A percentile compares a stretch with the other conserved stretches of the same genome.
phyloP scores from a whole-genome alignment of 2,797 vertebrate genomes.

The Hoplostethus atlanticus region DNA sequence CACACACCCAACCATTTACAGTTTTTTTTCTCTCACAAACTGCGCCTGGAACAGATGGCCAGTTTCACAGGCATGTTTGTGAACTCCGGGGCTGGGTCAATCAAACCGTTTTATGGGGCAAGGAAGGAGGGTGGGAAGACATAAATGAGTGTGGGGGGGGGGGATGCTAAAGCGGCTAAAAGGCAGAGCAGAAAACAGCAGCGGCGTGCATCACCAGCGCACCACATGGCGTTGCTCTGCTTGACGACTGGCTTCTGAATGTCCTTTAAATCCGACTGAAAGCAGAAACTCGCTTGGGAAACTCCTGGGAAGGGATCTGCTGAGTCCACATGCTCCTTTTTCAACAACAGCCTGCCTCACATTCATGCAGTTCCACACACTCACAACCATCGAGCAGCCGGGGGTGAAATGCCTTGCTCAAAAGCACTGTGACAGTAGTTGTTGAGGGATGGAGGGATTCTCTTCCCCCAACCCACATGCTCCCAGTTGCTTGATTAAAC shows the following conservation, averaged over 20 bases:
- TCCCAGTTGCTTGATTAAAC: no score
- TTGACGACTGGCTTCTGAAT: conserved; percentile 8
- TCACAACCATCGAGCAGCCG: no score
- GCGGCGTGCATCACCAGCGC: background rate
- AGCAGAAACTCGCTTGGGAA: background rate
- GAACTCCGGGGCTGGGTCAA: conserved; percentile 60
- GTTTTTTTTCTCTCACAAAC: conserved; percentile 42
- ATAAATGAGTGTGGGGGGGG: background rate
- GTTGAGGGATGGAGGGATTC: no score
- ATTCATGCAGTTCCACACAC: background rate
- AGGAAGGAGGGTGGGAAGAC: conserved; percentile 16
- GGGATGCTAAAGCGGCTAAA: conserved; percentile 18
- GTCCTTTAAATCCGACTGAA: background rate
- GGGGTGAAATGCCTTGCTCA: no score
- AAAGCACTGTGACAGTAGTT: no score
- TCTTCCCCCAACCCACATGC: no score
- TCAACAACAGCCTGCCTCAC: background rate
- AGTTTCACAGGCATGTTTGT: conserved; percentile 68
- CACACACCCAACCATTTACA: conserved; percentile 10
- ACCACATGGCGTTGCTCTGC: conserved; percentile 1
- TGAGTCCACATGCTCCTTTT: background rate
- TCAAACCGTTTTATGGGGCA: conserved; percentile 59
- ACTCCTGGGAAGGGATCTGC: background rate
- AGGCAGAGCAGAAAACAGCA: conserved; percentile 34
- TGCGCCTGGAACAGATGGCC: conserved; percentile 66